Evolutionary conservation across 2,888 invertebrate genomes (phyloP).

Genomic region (Drosophila atroscutellata): DNA sequence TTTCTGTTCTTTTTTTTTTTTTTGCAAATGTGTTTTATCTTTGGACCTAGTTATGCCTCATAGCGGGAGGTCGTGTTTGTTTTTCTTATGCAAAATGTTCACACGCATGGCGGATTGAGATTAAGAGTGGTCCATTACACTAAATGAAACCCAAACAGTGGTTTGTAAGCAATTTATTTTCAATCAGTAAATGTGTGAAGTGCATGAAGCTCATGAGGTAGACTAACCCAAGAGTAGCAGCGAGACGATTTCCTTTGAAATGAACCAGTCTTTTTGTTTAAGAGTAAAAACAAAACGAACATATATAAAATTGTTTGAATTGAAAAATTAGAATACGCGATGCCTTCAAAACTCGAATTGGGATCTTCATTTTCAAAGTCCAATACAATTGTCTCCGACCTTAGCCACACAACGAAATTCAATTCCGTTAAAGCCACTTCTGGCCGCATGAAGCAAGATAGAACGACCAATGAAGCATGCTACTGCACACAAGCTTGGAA

Average conservation of each 20-base stretch:
- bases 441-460: background rate
- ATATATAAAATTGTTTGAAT: background rate
- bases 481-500: constrained; percentile 14
- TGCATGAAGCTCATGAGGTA: background rate
- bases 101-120: constrained; percentile 46
- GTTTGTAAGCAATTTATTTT: constrained; percentile 18
- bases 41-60: constrained; percentile 2
- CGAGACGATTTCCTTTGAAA: background rate
- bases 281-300: background rate
- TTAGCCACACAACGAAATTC: background rate
- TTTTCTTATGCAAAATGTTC: constrained; percentile 58
- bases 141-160: constrained; percentile 16
- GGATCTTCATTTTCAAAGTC: background rate
- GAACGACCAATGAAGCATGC: constrained; percentile 17
- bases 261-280: background rate
- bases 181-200: constrained; percentile 35
- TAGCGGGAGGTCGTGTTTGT: constrained; percentile 9
- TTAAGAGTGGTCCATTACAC: constrained; percentile 38
- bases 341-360: background rate
- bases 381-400: background rate
- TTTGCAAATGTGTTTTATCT: constrained; percentile 42
- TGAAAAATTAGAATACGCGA: background rate
- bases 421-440: constrained; percentile 6
- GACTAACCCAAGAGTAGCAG: background rate
- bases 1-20: constrained; percentile 15